Percentiles rank a stretch among this genome's conserved stretches.
Conservation (phyloP, 2,888 invertebrate species). For the Adelognathus sp. region DNA sequence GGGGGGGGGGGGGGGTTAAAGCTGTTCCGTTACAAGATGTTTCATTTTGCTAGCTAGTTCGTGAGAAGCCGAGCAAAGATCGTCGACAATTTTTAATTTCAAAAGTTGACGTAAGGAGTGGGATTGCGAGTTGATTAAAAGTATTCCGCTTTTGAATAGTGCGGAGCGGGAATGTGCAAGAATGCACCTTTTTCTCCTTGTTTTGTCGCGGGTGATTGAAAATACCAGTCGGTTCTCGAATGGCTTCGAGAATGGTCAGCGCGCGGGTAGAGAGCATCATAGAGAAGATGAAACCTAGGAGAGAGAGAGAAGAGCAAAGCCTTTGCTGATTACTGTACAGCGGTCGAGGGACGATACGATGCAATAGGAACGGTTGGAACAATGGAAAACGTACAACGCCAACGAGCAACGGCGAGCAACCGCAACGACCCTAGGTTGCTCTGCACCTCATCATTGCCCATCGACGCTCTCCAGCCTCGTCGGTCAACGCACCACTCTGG, state of each 20-base stretch:
- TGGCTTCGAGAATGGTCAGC: conserved; percentile 1
- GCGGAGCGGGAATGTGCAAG: not conserved
- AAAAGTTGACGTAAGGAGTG: no score
- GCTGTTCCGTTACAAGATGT: no score
- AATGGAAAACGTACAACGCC: conserved; percentile 56
- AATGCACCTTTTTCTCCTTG: not conserved
- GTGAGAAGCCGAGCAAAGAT: no score
- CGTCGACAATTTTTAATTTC: no score
- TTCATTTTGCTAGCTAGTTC: no score
- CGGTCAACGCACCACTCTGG: not conserved
- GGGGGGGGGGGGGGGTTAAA: no score
- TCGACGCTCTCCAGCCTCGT: conserved; percentile 35
- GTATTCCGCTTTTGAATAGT: not conserved
- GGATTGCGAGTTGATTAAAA: no score
- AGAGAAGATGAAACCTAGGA: conserved; percentile 41
- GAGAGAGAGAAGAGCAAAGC: conserved; percentile 62
- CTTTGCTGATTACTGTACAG: conserved; percentile 64
- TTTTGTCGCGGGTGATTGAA: conserved; percentile 10
- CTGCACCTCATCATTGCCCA: conserved; percentile 36
- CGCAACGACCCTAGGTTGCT: conserved; percentile 3
- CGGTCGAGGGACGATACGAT: conserved; percentile 68
- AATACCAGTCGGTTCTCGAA: conserved; percentile 3
- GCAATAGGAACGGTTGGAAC: conserved; percentile 67
- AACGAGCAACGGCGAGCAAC: conserved; percentile 29
- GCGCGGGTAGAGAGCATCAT: conserved; percentile 21